Percentiles rank a stretch among this genome's conserved stretches.
Conservation (phyloP, 2,113 vertebrate genomes). For the Hyla sarda region DNA sequence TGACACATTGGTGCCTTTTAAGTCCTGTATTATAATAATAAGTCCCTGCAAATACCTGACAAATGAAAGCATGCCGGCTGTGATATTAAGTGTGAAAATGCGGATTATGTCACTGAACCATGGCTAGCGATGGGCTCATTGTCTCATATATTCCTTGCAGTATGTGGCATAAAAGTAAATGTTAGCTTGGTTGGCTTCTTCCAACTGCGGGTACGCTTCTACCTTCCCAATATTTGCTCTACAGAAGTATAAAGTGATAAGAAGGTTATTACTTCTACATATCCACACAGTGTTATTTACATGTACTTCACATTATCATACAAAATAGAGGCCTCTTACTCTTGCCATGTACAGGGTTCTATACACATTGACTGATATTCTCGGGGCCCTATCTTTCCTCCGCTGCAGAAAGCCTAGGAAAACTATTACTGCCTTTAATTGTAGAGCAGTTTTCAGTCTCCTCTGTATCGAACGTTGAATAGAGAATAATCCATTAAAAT, state of each 20-base stretch:
- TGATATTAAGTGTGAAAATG: slow-evolving; percentile 13
- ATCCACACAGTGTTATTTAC: slow-evolving; percentile 22
- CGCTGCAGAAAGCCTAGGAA: neutral
- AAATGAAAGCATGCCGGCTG: neutral
- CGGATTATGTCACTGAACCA: neutral
- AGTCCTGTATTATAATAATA: neutral
- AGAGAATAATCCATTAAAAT: slow-evolving; percentile 53
- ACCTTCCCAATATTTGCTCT: slow-evolving; percentile 5
- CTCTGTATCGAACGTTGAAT: slow-evolving; percentile 35
- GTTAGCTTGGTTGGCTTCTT: neutral
- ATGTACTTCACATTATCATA: slow-evolving; percentile 31
- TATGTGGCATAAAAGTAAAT: neutral
- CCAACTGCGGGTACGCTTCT: neutral
- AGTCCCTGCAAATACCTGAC: neutral
- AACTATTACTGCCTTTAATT: slow-evolving; percentile 40
- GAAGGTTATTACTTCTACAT: slow-evolving; percentile 24
- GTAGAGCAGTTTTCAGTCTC: slow-evolving; percentile 39
- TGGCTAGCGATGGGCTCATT: neutral
- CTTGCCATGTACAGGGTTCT: neutral
- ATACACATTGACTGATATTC: neutral
- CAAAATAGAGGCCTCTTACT: slow-evolving; percentile 22
- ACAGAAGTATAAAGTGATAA: slow-evolving; percentile 4
- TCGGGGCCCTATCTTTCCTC: neutral
- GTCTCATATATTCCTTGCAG: neutral
- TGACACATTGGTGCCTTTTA: neutral